Conservation (phyloP, 2,888 invertebrate species). For the Gymnoscelis rufifasciata region DNA sequence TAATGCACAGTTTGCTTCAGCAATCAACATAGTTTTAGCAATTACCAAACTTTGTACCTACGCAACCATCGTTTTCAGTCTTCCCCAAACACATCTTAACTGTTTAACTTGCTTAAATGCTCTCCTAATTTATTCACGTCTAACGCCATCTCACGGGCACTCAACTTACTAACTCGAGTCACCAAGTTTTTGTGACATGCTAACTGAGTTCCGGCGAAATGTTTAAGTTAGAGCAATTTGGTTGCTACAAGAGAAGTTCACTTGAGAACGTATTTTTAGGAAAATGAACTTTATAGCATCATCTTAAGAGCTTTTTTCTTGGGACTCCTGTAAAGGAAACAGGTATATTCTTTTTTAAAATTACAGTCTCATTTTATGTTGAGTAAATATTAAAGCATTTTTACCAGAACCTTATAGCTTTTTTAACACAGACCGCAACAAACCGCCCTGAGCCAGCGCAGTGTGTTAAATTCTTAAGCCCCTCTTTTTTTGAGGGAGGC, state of each 20-base stretch:
- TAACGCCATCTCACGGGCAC: constrained; percentile 20
- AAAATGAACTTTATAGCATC: constrained; percentile 1
- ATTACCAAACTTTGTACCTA: neutral
- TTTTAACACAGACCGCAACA: no score
- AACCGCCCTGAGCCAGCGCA: no score
- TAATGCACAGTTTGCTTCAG: no score
- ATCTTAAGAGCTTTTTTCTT: neutral
- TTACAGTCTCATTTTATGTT: neutral
- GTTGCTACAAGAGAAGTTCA: constrained; percentile 32
- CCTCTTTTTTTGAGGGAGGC: no score
- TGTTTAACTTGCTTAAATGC: constrained; percentile 16
- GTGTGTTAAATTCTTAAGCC: no score
- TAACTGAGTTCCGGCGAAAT: constrained; percentile 51
- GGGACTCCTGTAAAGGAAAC: neutral
- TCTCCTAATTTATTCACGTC: constrained; percentile 18
- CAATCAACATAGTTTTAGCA: neutral
- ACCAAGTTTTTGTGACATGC: constrained; percentile 66
- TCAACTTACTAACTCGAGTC: constrained; percentile 27
- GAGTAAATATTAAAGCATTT: no score
- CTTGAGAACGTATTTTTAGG: neutral
- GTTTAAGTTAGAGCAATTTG: constrained; percentile 54
- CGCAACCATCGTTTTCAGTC: neutral
- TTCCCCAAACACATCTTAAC: constrained; percentile 10
- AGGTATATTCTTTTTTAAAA: neutral
- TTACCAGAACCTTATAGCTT: no score